Conservation (phyloP, 2,113 vertebrate species). For the Sturnira hondurensis region DNA sequence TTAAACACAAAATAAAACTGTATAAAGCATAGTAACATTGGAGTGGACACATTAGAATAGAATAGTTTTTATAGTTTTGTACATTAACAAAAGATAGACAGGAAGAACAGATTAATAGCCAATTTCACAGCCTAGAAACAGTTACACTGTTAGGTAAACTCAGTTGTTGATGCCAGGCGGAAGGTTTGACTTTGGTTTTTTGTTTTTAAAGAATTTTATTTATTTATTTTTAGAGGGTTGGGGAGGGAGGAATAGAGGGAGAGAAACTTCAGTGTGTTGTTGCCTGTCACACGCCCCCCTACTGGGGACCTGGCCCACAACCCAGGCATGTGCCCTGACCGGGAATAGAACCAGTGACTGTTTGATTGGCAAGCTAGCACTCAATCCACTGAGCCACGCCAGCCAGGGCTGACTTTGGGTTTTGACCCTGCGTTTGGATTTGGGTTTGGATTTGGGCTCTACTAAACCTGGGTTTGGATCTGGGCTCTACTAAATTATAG, state of each 20-base stretch:
- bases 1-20: neutral
- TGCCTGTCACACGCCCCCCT: too few relatives aligned
- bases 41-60: neutral
- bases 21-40: neutral
- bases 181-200: neutral
- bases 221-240: too few relatives aligned
- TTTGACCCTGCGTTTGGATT: too few relatives aligned
- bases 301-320: too few relatives aligned
- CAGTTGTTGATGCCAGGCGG: neutral
- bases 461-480: neutral
- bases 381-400: too few relatives aligned
- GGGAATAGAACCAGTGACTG: too few relatives aligned
- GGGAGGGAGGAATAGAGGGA: too few relatives aligned
- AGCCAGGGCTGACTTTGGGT: neutral
- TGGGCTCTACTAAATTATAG: neutral
- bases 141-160: neutral
- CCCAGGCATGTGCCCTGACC: too few relatives aligned
- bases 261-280: too few relatives aligned
- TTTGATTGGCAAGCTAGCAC: too few relatives aligned
- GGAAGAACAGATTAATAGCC: neutral
- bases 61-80: slow-evolving; percentile 6
- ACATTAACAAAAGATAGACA: neutral
- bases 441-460: neutral
- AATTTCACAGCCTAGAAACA: neutral
- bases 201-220: too few relatives aligned